Evolutionary conservation across 2,888 invertebrate species (phyloP).

Genomic region (Xestobium rufovillosum): DNA sequence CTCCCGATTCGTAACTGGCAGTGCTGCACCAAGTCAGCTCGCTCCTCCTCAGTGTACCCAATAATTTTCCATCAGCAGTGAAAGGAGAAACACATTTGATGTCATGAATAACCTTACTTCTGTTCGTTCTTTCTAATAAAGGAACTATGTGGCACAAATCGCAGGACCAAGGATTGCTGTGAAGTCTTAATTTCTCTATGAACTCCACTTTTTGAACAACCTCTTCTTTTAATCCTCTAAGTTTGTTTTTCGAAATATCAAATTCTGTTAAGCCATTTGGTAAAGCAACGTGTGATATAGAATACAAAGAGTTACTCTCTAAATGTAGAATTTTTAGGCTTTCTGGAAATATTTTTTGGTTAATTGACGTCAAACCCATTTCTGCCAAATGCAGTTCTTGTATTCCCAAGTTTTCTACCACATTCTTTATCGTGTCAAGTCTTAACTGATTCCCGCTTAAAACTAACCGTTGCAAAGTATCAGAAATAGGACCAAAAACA

Average conservation of each 20-base stretch:
- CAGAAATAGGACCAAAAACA: slow-evolving; percentile 50
- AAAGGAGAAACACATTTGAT: slow-evolving; percentile 54
- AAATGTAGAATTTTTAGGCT: slow-evolving; percentile 55
- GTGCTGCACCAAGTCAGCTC: slow-evolving; percentile 49
- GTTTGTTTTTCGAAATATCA: slow-evolving; percentile 65
- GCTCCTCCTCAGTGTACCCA: slow-evolving; percentile 39
- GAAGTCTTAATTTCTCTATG: slow-evolving; percentile 41
- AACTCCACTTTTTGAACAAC: slow-evolving; percentile 38
- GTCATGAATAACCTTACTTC: slow-evolving; percentile 46
- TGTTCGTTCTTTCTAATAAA: slow-evolving; percentile 52
- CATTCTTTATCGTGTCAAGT: slow-evolving; percentile 46
- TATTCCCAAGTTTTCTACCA: slow-evolving; percentile 50
- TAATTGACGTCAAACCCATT: slow-evolving; percentile 51
- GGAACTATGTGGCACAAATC: slow-evolving; percentile 58
- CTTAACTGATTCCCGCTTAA: slow-evolving; percentile 63
- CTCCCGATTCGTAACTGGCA: slow-evolving; percentile 48
- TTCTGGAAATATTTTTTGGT: slow-evolving; percentile 49
- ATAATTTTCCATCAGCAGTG: slow-evolving; percentile 47
- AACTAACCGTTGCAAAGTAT: slow-evolving; percentile 55
- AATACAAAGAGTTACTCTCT: slow-evolving; percentile 60
- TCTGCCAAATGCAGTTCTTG: slow-evolving; percentile 52
- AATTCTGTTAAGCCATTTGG: slow-evolving; percentile 53
- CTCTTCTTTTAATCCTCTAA: slow-evolving; percentile 54
- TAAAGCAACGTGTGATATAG: slow-evolving; percentile 49
- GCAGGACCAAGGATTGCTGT: slow-evolving; percentile 61